Evolutionary conservation across 1,140 invertebrate genomes (phyloP).

Genomic region (Drosophila gunungcola): DNA sequence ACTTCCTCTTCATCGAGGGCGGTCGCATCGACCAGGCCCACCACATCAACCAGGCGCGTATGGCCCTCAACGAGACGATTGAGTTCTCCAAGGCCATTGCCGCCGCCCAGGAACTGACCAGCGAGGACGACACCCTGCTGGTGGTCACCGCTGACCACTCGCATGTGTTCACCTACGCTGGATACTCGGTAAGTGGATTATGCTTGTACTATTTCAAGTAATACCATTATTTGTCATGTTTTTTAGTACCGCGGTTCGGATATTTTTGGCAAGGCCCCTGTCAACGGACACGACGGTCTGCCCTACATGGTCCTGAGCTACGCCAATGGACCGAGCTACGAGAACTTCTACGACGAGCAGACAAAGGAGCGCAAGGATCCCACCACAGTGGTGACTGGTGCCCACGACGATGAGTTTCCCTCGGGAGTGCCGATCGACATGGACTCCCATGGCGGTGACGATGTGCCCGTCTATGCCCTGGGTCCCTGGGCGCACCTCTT

Average conservation of each 20-base stretch:
- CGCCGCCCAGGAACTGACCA: conserved; percentile 85
- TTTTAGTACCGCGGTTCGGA: conserved; percentile 84
- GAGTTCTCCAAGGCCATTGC: conserved; percentile 87
- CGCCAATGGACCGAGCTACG: conserved; percentile 89
- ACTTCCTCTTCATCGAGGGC: conserved; percentile 86
- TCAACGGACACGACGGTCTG: conserved; percentile 82
- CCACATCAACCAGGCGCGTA: conserved; percentile 89
- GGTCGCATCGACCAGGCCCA: conserved; percentile 93
- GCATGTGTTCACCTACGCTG: conserved; percentile 88
- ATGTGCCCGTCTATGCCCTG: conserved; percentile 88
- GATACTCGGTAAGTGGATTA: conserved; percentile 86
- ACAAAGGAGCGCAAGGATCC: conserved; percentile 77
- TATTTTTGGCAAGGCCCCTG: conserved; percentile 85
- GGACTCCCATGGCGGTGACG: conserved; percentile 90
- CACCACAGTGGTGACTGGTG: conserved; percentile 58
- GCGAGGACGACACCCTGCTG: conserved; percentile 87
- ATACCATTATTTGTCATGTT: no score
- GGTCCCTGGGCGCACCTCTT: conserved; percentile 90
- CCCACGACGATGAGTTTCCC: conserved; percentile 83
- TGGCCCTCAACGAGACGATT: conserved; percentile 89
- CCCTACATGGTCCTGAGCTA: conserved; percentile 90
- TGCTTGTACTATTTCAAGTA: no score
- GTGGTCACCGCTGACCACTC: conserved; percentile 90
- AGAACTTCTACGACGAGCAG: conserved; percentile 68
- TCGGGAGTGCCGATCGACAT: conserved; percentile 85